Evolutionary conservation across 1,140 invertebrate genomes (phyloP), one percentile per base, ranked within the genome.

Genomic region (Holotrichia oblita): DNA sequence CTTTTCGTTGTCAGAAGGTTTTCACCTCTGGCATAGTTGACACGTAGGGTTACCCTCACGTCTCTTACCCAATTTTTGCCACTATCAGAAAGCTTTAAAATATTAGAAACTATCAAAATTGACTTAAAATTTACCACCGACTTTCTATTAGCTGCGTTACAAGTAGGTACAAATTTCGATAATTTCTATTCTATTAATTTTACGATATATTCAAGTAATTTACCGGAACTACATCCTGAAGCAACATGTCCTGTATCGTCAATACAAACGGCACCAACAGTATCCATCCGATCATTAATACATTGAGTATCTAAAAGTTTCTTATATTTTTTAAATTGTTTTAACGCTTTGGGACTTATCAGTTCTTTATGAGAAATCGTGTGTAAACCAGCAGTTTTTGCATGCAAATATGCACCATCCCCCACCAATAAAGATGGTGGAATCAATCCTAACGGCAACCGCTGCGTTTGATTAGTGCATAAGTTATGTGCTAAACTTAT

Each of bases 211-310:
- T n/a, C n/a, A n/a, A n/a, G n/a, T 24, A 17, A 69, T 41, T 48
- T 69, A 84, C 97, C 98, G 86, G 96, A 98, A 81, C 97, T 98
- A 78, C 95, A 96, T 55, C 94, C 95, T 80, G 95, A 90, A 79
- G 96, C 96, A 20, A 97, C 90, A 84, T 94, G 90, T 14, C 97
- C 97, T 83, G 88, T 86, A 9, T 89, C 87, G 89, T 99, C 97
- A 6, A 98, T 90, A 88, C 94, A 96, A 69, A 99, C 91, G 59
- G 95, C 97, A 42, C 97, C 98, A 14, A 99, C 96, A 10, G 98
- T 99, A 87, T 99, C 98, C 84, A 96, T 87, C 22, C 87, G 87
- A 75, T 80, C 69, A 10, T 59, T 40, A 12, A 34, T n/a, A 42
- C 72, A 20, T 48, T 81, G 76, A 20, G 20, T 77, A 41, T 75